Evolutionary conservation across 2,113 vertebrate species (phyloP), one percentile per base, ranked within the genome.

Genomic region (Mystacornis crossleyi): DNA sequence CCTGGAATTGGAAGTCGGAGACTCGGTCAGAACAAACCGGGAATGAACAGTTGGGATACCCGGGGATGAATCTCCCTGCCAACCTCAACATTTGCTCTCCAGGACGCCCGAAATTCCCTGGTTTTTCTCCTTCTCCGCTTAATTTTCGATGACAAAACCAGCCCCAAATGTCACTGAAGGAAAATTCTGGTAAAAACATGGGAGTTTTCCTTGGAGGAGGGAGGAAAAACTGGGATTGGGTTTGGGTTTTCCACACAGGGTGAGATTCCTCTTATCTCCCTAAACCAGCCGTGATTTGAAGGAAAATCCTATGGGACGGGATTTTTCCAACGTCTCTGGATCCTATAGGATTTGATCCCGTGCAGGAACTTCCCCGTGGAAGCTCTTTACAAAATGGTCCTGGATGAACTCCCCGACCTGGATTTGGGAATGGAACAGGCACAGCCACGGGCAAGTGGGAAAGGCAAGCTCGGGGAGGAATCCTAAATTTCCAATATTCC

Each of bases 91-190:
- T 42, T 40, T 54, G 31, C 43, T 28, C n/a, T 19, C 43, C 20
- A 29, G 5, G 25, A 40, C 10, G 23, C 3, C 3, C 0, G 0
- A 4, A 50, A 40, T 10, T 36, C 23, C 17, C 71, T 31, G 34
- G 0, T 6, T 45, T 73, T 89, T 36, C 5, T 23, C 40, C 38
- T 54, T 82, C 33, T 36, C 6, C 12, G 0, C 14, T 9, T 36
- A 7, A 16, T 10, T 43, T 36, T 31, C 3, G 0, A 24, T 18
- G 29, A 9, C 5, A 51, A 92, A 78, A 51, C 6, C 2, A 9
- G 4, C n/a, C 34, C 4, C 50, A 20, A 60, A 60, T 14, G 3
- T 34, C 24, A 51, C 53, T 17, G 5, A 42, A 81, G 26, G 8
- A 60, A 53, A 53, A 43, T 45, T 12, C 12, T 5, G 9, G 4